Conservation (phyloP, 2,888 invertebrate genomes). For the Hipparchia semele region DNA sequence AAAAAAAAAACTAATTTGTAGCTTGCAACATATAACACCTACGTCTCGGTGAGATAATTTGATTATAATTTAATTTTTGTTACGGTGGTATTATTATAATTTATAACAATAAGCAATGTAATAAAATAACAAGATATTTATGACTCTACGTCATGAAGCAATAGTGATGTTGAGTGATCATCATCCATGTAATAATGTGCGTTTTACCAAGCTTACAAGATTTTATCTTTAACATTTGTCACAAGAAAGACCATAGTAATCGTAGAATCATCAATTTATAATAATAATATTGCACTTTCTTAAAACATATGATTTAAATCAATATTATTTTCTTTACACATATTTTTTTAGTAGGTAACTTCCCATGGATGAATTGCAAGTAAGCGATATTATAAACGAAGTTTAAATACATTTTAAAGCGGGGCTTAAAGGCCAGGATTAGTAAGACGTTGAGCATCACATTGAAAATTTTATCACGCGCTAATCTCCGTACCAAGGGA, state of each 20-base stretch:
- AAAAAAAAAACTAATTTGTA: constrained; percentile 37
- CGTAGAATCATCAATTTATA: too few species aligned
- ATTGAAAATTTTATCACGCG: constrained; percentile 36
- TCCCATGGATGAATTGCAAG: too few species aligned
- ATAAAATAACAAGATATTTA: constrained; percentile 17
- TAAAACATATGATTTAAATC: too few species aligned
- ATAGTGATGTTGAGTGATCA: neutral
- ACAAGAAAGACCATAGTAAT: too few species aligned
- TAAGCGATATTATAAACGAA: too few species aligned
- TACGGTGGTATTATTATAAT: neutral
- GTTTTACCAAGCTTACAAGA: too few species aligned
- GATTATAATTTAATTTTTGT: constrained; percentile 17
- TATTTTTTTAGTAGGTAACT: too few species aligned
- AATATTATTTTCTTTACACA: too few species aligned
- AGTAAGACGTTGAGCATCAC: constrained; percentile 14
- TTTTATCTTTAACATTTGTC: too few species aligned
- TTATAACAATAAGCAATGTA: neutral
- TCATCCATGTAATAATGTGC: neutral
- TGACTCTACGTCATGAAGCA: neutral
- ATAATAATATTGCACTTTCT: too few species aligned
- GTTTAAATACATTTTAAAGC: neutral
- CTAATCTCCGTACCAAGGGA: constrained; percentile 44
- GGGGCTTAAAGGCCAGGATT: neutral
- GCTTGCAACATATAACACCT: constrained; percentile 28
- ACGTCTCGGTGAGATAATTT: constrained; percentile 22